These are phyloP conservation scores for Parasteatoda tepidariorum DNA, from an alignment of 1,140 invertebrate genomes.

Conservation along the genomic window DNA sequence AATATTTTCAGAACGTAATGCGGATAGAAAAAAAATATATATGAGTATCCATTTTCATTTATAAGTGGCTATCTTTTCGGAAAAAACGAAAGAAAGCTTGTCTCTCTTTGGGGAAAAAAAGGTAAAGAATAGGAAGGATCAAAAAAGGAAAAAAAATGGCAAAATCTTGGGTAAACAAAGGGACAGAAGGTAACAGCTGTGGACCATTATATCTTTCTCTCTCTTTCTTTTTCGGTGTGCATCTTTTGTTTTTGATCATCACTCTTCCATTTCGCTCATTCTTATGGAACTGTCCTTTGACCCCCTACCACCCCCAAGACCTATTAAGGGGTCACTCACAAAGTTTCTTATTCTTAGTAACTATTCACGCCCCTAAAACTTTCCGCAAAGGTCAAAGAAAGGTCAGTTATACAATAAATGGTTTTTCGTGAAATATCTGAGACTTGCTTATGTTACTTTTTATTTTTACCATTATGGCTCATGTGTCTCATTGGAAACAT, in stretches of 20 bases:
- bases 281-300: conserved; percentile 29
- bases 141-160: not conserved
- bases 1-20: too few relatives aligned
- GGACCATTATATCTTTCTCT: conserved; percentile 21
- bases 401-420: too few relatives aligned
- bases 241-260: conserved; percentile 35
- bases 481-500: too few relatives aligned
- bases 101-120: not conserved
- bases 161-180: conserved; percentile 45
- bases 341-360: not conserved
- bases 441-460: too few relatives aligned
- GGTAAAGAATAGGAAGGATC: conserved; percentile 10
- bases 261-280: conserved; percentile 30
- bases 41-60: conserved; percentile 26
- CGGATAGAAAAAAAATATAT: too few relatives aligned
- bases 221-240: not conserved
- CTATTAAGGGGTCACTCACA: not conserved
- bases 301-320: not conserved
- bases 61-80: conserved; percentile 2
- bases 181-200: conserved; percentile 44
- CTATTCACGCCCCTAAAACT: too few relatives aligned
- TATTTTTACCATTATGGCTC: too few relatives aligned
- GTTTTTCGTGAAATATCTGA: too few relatives aligned
- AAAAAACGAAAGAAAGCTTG: not conserved
- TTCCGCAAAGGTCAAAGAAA: too few relatives aligned